Evolutionary conservation across 2,113 vertebrate species (phyloP), one percentile per base, ranked within the genome.

Genomic region (Capreolus pygargus): DNA sequence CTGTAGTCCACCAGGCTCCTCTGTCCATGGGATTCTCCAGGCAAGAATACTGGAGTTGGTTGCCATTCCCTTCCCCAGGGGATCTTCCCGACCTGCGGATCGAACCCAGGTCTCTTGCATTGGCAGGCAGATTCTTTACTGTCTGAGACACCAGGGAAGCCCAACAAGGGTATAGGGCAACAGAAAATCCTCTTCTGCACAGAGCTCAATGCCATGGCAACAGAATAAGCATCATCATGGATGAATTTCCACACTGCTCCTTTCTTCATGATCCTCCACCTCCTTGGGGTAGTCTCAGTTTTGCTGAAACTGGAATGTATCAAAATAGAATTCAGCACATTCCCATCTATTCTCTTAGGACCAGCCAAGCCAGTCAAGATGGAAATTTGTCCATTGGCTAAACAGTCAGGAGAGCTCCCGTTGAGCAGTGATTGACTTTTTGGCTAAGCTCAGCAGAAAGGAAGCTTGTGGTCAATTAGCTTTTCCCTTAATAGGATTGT

Each of bases 291-390:
- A 86, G 47, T 95, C 79, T 67, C 16, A 3, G n/a, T 81, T 82
- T 93, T 97, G 98, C 97, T 19, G 97, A 97, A 97, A 76, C 94
- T 86, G 60, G 91, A 88, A 94, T 94, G 95, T 30, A 97, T 97
- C 52, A 52, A 98, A 96, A 83, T 58, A 94, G 64, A 45, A 92
- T 89, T 95, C 87, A 97, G 64, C 95, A 81, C 16, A 1, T 6
- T 91, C 61, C 1, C 90, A 54, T 79, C 78, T 93, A 60, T 83
- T 94, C 97, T 97, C 91, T 91, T 82, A 64, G 97, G 58, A 78
- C 85, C 33, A 6, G 70, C 17, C 58, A 94, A 84, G 11, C 45
- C 95, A 27, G 97, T 94, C 67, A 87, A 95, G 90, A 93, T 25
- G 91, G 79, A 96, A 87, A 98, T 86, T 21, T 93, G 86, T 95